phyloP scores from a whole-genome alignment of 2,888 invertebrate genomes.

The Hyposoter didymator region DNA sequence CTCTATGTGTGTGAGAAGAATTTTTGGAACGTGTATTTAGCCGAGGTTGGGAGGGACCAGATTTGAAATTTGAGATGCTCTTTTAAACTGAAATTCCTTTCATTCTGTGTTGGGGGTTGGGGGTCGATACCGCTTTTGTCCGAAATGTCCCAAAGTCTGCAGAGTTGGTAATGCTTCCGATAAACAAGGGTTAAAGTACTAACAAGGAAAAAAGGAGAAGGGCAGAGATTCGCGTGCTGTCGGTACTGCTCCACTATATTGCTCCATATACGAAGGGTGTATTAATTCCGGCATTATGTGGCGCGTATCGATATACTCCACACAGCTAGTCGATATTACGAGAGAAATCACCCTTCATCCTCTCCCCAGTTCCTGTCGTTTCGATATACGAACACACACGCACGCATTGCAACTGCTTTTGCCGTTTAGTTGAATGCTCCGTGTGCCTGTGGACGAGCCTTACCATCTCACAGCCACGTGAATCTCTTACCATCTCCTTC shows the following conservation, averaged over 20 bases:
- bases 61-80: slow-evolving; percentile 57
- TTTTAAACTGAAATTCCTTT: slow-evolving; percentile 29
- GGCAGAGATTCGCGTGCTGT: slow-evolving; percentile 65
- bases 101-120: background rate
- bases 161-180: slow-evolving; percentile 73
- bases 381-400: slow-evolving; percentile 29
- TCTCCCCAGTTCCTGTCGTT: slow-evolving; percentile 49
- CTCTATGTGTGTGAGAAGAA: slow-evolving; percentile 28
- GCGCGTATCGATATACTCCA: slow-evolving; percentile 54
- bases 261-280: slow-evolving; percentile 64
- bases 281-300: slow-evolving; percentile 71
- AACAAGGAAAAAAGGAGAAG: background rate
- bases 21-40: background rate
- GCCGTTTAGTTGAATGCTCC: slow-evolving; percentile 39
- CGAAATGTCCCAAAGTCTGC: slow-evolving; percentile 62
- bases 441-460: slow-evolving; percentile 41
- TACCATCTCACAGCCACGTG: slow-evolving; percentile 29
- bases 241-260: slow-evolving; percentile 48
- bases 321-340: slow-evolving; percentile 66
- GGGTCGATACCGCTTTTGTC: slow-evolving; percentile 43
- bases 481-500: slow-evolving; percentile 26
- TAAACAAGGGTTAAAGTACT: slow-evolving; percentile 76
- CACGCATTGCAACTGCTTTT: slow-evolving; percentile 12
- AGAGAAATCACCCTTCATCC: slow-evolving; percentile 70
- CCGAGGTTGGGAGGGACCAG: background rate